Evolutionary conservation across 2,888 invertebrate genomes (phyloP).

Genomic region (Xestoiulus laeticollis): DNA sequence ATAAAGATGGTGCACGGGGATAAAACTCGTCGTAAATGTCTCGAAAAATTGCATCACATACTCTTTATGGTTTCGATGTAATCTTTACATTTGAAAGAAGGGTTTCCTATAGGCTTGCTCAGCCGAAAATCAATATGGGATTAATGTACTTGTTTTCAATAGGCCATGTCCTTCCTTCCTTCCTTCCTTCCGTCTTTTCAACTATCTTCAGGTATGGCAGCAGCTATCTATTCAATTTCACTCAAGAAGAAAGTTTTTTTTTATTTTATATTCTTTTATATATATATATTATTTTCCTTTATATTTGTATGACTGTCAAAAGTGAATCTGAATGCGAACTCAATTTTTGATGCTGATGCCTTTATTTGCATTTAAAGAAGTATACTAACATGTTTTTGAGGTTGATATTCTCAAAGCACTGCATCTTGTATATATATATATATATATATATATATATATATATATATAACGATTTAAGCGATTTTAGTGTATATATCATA

Average conservation of each 20-base stretch:
- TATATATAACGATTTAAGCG: too few species aligned
- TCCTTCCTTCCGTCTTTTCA: slow-evolving; percentile 20
- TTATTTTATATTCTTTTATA: neutral
- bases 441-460: too few species aligned
- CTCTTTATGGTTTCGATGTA: slow-evolving; percentile 37
- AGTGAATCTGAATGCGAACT: neutral
- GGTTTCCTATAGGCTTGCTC: neutral
- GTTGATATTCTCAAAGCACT: neutral
- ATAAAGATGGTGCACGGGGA: neutral
- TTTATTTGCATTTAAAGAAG: neutral
- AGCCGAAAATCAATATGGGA: slow-evolving; percentile 19
- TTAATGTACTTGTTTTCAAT: slow-evolving; percentile 37
- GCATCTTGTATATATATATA: too few species aligned
- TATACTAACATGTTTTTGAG: neutral
- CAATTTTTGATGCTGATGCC: neutral
- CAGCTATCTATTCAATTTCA: neutral
- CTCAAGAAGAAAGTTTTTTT: neutral
- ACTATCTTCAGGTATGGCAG: neutral
- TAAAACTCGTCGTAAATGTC: slow-evolving; percentile 10
- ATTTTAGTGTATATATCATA: too few species aligned
- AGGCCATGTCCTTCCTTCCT: slow-evolving; percentile 19
- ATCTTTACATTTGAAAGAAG: slow-evolving; percentile 29
- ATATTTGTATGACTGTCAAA: neutral
- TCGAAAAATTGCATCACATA: slow-evolving; percentile 21
- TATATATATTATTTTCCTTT: neutral